A percentile compares a stretch with the other conserved stretches of the same genome.
Conservation (phyloP, 1,140 invertebrate species). For the Odontomachus brunneus region DNA sequence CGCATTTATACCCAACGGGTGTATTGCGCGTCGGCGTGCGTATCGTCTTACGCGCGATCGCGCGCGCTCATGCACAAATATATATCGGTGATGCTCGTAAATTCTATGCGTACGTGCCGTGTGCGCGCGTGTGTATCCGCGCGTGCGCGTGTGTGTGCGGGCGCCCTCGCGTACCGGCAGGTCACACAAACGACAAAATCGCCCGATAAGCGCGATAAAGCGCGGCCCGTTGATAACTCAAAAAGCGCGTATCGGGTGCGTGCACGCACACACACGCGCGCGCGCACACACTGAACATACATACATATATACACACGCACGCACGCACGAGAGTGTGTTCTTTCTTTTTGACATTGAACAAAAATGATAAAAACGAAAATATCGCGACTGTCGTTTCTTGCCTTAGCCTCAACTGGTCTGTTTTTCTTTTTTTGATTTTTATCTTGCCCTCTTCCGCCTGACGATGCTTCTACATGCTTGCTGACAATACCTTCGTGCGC, state of each 20-base stretch:
- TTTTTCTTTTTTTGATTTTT: constrained; percentile 86
- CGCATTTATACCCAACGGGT: constrained; percentile 26
- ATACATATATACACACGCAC: constrained; percentile 1
- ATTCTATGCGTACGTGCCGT: neutral
- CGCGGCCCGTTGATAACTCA: neutral
- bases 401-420: constrained; percentile 85
- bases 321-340: constrained; percentile 18
- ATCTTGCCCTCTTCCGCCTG: constrained; percentile 86
- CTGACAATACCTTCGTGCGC: constrained; percentile 85
- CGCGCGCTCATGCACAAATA: constrained; percentile 33
- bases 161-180: neutral
- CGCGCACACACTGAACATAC: neutral
- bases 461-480: constrained; percentile 87
- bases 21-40: constrained; percentile 35
- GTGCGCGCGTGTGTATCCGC: constrained; percentile 10
- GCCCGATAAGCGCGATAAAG: constrained; percentile 2
- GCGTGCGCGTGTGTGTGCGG: neutral
- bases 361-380: constrained; percentile 30
- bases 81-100: constrained; percentile 17
- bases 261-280: constrained; percentile 1
- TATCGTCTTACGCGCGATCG: constrained; percentile 60
- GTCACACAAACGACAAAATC: neutral
- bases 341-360: constrained; percentile 29
- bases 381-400: constrained; percentile 77
- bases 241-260: neutral